These are phyloP conservation scores for Sinocyclocheilus grahami DNA, from an alignment of 2,113 vertebrate species.

Conservation along the genomic window DNA sequence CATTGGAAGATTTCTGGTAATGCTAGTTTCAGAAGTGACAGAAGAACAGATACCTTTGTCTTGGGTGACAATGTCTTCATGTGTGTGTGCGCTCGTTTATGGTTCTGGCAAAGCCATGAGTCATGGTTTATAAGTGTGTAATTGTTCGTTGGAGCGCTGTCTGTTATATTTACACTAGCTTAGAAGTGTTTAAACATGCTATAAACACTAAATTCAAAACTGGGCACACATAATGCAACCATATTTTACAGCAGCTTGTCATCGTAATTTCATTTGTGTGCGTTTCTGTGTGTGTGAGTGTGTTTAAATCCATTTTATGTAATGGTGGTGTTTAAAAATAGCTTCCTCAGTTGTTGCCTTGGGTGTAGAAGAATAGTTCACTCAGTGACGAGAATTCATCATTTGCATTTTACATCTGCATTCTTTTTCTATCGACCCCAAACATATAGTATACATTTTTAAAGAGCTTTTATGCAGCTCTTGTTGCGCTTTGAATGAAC, in stretches of 20 bases:
- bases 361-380: neutral
- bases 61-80: neutral
- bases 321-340: neutral
- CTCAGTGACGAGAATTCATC: neutral
- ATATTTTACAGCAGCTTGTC: neutral
- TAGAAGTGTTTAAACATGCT: neutral
- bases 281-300: neutral
- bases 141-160: neutral
- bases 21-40: neutral
- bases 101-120: neutral
- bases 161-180: neutral
- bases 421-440: neutral
- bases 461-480: neutral
- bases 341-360: neutral
- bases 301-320: neutral
- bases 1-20: neutral
- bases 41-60: neutral
- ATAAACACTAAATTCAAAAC: constrained; percentile 6
- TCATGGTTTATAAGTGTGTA: constrained; percentile 2
- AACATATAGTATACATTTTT: neutral
- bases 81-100: neutral
- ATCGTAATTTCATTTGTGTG: neutral
- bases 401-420: neutral
- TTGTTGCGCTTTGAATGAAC: neutral
- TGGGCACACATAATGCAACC: neutral